Evolutionary conservation across 2,888 invertebrate species (phyloP).

Genomic region (Xestia c-nigrum): DNA sequence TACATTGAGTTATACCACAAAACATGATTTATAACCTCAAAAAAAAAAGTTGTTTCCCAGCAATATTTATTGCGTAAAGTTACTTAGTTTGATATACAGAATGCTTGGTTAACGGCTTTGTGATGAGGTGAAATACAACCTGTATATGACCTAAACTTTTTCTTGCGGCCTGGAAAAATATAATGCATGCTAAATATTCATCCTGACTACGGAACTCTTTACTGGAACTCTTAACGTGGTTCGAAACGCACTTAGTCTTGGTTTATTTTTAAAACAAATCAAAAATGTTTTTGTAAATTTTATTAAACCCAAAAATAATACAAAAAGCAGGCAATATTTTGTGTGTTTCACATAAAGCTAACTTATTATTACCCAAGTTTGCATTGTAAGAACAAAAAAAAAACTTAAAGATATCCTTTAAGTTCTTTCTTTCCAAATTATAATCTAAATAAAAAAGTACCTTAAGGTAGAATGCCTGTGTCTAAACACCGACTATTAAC

Average conservation of each 20-base stretch:
- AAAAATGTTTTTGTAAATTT: conserved; percentile 17
- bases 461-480: background rate
- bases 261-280: conserved; percentile 16
- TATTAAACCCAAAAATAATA: conserved; percentile 36
- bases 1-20: no score
- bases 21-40: no score
- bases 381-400: conserved; percentile 45
- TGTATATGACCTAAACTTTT: no score
- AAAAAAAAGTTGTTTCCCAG: no score
- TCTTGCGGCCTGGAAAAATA: background rate
- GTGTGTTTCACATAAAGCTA: conserved; percentile 39
- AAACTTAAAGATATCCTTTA: background rate
- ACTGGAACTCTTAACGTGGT: background rate
- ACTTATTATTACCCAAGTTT: conserved; percentile 35
- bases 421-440: background rate
- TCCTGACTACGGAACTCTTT: background rate
- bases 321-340: conserved; percentile 36
- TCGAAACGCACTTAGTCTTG: background rate
- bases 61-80: no score
- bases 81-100: no score
- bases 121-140: no score
- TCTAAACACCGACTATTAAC: background rate
- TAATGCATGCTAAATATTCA: background rate
- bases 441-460: background rate
- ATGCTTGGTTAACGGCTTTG: no score